Percentiles rank a stretch among this genome's conserved stretches.
phyloP scores from a whole-genome alignment of 2,888 invertebrate genomes.

The Crossocerus cetratus region DNA sequence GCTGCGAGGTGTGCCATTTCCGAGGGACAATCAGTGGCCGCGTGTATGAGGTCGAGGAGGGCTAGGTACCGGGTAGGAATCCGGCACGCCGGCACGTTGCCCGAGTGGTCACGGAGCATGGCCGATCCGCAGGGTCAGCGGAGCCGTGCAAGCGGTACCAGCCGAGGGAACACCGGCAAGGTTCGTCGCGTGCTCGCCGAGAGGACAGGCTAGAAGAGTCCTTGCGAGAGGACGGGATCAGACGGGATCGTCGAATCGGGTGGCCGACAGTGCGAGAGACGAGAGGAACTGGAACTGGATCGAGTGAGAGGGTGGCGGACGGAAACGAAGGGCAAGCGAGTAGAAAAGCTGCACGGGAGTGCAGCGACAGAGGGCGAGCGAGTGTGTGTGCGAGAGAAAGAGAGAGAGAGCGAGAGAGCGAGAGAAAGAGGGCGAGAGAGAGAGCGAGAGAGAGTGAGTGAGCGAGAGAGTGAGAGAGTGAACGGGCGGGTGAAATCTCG shows the following conservation, averaged over 20 bases:
- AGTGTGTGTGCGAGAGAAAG: not conserved
- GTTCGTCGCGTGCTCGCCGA: not conserved
- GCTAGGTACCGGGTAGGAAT: constrained; percentile 42
- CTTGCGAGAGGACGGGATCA: not conserved
- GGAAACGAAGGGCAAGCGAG: no score
- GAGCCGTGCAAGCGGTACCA: not conserved
- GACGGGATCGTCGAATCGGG: no score
- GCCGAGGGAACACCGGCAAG: no score
- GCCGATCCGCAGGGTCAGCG: constrained; percentile 34
- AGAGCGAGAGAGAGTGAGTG: not conserved
- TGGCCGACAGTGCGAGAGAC: no score
- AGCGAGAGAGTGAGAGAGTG: constrained; percentile 51
- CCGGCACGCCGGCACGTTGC: constrained; percentile 33
- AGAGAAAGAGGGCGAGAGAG: constrained; percentile 1
- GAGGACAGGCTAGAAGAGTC: not conserved
- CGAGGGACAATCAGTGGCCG: constrained; percentile 22
- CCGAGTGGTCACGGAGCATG: constrained; percentile 30
- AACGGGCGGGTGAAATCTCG: constrained; percentile 67
- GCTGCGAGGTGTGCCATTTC: constrained; percentile 21
- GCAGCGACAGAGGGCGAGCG: not conserved
- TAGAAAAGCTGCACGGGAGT: no score
- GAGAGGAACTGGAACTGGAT: no score
- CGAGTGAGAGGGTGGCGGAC: no score
- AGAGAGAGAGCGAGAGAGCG: not conserved
- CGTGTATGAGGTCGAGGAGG: constrained; percentile 45